Evolutionary conservation across 1,140 invertebrate genomes (phyloP).

Genomic region (Magallana gigas): DNA sequence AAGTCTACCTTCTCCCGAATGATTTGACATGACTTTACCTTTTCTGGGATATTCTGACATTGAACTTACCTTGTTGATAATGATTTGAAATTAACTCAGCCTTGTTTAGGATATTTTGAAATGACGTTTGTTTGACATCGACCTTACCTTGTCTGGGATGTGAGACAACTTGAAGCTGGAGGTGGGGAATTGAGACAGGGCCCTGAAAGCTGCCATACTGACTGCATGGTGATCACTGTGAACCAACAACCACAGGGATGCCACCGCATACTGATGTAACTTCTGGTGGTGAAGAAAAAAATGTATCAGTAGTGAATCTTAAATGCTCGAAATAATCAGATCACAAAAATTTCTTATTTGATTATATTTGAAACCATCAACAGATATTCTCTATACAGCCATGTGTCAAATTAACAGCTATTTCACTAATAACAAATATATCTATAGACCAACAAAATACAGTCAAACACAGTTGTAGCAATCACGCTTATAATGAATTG

Average conservation of each 20-base stretch:
- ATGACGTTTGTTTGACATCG: neutral
- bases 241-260: slow-evolving; percentile 68
- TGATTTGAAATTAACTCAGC: no score
- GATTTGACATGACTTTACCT: neutral
- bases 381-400: no score
- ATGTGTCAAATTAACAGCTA: no score
- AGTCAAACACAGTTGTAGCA: no score
- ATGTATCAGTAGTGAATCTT: no score
- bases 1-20: neutral
- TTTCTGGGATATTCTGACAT: neutral
- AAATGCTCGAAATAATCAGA: no score
- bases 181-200: slow-evolving; percentile 63
- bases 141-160: slow-evolving; percentile 63
- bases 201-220: slow-evolving; percentile 62
- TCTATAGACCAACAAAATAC: no score
- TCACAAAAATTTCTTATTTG: no score
- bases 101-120: neutral
- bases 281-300: neutral
- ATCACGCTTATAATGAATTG: no score
- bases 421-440: no score
- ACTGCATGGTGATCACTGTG: slow-evolving; percentile 55
- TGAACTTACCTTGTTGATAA: neutral
- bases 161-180: slow-evolving; percentile 68
- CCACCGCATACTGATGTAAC: slow-evolving; percentile 64
- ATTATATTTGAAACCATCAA: no score